Conservation (phyloP, 2,113 vertebrate genomes). For the Scytalopus superciliaris region DNA sequence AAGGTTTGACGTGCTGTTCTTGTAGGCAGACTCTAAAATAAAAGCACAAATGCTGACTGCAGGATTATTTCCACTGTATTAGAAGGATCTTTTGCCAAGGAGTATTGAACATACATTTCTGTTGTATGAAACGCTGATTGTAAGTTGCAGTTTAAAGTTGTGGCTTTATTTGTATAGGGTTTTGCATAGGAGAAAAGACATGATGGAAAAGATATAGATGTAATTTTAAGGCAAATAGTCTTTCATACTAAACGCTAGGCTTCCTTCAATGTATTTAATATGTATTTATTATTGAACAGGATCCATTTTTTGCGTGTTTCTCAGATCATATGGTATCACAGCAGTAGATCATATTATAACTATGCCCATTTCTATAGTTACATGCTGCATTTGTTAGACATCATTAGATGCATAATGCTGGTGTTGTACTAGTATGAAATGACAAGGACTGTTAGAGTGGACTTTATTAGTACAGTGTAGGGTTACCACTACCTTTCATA, state of each 20-base stretch:
- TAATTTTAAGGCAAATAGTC: not conserved
- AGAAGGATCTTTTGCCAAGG: not conserved
- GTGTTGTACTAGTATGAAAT: not conserved
- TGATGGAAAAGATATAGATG: not conserved
- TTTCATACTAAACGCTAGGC: not conserved
- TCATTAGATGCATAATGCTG: not conserved
- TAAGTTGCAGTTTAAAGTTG: not conserved
- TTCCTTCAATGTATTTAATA: not conserved
- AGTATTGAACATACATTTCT: not conserved
- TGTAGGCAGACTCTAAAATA: not conserved
- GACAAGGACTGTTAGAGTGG: not conserved
- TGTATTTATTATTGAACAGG: not conserved
- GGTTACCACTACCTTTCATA: not conserved
- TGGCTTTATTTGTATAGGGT: not conserved
- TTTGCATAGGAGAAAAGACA: not conserved
- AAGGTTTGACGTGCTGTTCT: not conserved
- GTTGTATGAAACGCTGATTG: not conserved
- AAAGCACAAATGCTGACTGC: not conserved
- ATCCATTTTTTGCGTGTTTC: not conserved
- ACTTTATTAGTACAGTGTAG: not conserved
- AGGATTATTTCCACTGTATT: not conserved
- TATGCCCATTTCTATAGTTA: not conserved
- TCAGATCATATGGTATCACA: not conserved
- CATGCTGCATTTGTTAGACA: accelerated
- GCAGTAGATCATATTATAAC: not conserved